phyloP scores from a whole-genome alignment of 2,113 vertebrate species.

The Motacilla tschutschensis region DNA sequence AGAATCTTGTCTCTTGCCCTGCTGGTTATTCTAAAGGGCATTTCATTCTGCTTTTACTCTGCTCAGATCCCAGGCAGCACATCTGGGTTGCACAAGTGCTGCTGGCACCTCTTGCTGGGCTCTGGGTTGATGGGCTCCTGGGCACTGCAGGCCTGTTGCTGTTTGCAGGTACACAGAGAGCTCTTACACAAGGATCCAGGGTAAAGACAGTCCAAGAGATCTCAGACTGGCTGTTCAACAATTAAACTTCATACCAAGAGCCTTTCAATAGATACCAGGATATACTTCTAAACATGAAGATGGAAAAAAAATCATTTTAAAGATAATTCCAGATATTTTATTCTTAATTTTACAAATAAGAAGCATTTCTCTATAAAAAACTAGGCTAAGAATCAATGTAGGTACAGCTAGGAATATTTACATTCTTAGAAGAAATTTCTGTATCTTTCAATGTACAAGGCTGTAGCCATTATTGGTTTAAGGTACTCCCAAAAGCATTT shows the following conservation, averaged over 20 bases:
- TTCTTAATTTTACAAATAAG: conserved; percentile 29
- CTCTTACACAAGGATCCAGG: not conserved
- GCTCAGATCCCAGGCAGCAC: rapidly evolving
- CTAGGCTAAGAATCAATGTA: not conserved
- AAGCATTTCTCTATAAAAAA: not conserved
- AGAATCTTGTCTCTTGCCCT: not conserved
- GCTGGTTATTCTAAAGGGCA: not conserved
- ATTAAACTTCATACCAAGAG: not conserved
- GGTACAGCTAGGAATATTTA: conserved; percentile 12
- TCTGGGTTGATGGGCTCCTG: not conserved
- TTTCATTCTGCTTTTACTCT: rapidly evolving
- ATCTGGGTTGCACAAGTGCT: not conserved
- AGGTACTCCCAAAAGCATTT: not conserved
- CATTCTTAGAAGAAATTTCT: not conserved
- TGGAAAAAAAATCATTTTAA: not conserved
- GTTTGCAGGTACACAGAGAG: not conserved
- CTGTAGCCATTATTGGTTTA: not conserved
- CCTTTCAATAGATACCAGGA: not conserved
- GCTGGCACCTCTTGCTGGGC: not conserved
- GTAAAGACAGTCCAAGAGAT: not conserved
- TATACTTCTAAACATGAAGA: not conserved
- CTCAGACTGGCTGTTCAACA: not conserved
- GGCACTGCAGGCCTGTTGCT: not conserved
- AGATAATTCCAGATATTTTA: conserved; percentile 18
- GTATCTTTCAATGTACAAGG: not conserved